These are phyloP conservation scores for Nematolebias whitei DNA, from an alignment of 2,113 vertebrate species.

Conservation along the genomic window DNA sequence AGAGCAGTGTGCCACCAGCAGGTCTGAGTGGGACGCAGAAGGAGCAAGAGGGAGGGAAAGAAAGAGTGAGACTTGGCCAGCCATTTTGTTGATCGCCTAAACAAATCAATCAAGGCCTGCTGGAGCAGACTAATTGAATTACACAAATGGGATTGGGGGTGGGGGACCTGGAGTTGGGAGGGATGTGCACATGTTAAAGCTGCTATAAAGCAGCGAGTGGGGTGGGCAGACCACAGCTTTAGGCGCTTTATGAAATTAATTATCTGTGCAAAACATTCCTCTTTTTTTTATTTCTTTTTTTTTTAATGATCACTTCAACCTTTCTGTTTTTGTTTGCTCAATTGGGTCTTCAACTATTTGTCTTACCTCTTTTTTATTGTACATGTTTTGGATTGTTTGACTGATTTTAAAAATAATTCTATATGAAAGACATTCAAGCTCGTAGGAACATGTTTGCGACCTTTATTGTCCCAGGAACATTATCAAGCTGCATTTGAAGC, in stretches of 20 bases:
- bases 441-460: neutral
- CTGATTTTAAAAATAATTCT: no score
- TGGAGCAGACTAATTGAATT: conserved; percentile 81
- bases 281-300: conserved; percentile 44
- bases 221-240: conserved; percentile 66
- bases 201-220: conserved; percentile 52
- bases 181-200: conserved; percentile 55
- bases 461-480: neutral
- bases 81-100: conserved; percentile 77
- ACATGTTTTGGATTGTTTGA: neutral
- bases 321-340: conserved; percentile 29
- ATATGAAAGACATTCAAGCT: no score
- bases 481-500: neutral
- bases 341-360: conserved; percentile 35
- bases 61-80: conserved; percentile 54
- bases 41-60: conserved; percentile 39
- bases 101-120: conserved; percentile 79
- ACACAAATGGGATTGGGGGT: conserved; percentile 72
- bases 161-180: conserved; percentile 1
- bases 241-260: conserved; percentile 74
- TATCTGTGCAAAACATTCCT: conserved; percentile 56
- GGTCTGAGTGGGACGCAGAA: conserved; percentile 40
- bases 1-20: conserved; percentile 41
- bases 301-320: conserved; percentile 51
- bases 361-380: neutral